Conservation (phyloP, 2,797 vertebrate genomes). For the Synanceia verrucosa region DNA sequence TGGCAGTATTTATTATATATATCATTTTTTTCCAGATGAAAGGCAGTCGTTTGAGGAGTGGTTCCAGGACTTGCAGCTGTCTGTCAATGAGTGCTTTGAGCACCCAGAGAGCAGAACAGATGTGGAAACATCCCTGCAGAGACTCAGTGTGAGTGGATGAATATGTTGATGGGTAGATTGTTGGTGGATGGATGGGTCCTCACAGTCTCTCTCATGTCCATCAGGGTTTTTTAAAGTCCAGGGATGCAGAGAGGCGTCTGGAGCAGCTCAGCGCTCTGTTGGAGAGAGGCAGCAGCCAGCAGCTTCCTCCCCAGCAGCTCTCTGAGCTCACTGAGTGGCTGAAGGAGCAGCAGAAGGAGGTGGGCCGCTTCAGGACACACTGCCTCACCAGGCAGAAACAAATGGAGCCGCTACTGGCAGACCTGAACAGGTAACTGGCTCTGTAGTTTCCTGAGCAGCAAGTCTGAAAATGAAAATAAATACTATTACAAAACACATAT, state of each 20-base stretch:
- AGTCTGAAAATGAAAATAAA: neutral
- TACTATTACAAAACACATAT: neutral
- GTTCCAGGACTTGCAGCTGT: constrained; percentile 87
- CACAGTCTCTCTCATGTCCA: neutral
- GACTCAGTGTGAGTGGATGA: constrained; percentile 81
- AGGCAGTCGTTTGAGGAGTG: constrained; percentile 89
- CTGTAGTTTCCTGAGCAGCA: neutral
- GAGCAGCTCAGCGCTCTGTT: constrained; percentile 82
- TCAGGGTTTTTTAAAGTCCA: constrained; percentile 87
- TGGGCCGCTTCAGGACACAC: constrained; percentile 81
- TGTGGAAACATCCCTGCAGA: constrained; percentile 85
- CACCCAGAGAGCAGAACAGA: constrained; percentile 83
- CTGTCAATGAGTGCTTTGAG: constrained; percentile 92
- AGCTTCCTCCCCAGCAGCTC: constrained; percentile 81
- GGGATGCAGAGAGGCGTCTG: constrained; percentile 84
- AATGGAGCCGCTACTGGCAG: constrained; percentile 76
- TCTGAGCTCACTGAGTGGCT: constrained; percentile 83
- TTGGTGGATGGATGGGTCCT: neutral
- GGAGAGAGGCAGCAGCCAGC: constrained; percentile 74
- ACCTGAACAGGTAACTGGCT: constrained; percentile 82
- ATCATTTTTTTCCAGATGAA: constrained; percentile 81
- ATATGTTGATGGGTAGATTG: too few relatives aligned
- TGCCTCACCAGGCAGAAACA: constrained; percentile 83
- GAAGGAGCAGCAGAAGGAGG: constrained; percentile 86
- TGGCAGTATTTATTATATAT: neutral